phyloP scores from a whole-genome alignment of 2,888 invertebrate species.

The Neoscelio sp. region DNA sequence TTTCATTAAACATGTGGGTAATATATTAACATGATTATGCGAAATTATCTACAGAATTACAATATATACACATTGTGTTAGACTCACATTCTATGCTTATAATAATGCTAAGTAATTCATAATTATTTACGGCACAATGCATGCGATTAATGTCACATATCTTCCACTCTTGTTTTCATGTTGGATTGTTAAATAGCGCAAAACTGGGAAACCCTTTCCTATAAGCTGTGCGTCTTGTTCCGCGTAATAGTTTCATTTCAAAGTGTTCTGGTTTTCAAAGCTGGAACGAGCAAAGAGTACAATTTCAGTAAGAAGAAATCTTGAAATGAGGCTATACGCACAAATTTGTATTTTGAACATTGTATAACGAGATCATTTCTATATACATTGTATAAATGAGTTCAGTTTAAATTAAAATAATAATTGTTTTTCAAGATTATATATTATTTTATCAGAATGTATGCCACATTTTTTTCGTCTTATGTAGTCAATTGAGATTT shows the following conservation, averaged over 20 bases:
- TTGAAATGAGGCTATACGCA: constrained; percentile 62
- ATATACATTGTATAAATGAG: constrained; percentile 13
- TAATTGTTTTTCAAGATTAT: too few species aligned
- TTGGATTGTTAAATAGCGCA: constrained; percentile 76
- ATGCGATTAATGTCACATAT: constrained; percentile 61
- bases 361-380: constrained; percentile 29
- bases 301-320: constrained; percentile 64
- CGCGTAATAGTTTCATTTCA: constrained; percentile 66
- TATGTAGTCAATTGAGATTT: too few species aligned
- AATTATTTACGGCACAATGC: constrained; percentile 51
- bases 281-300: constrained; percentile 67
- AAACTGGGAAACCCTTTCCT: constrained; percentile 72
- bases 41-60: constrained; percentile 42
- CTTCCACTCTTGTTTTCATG: constrained; percentile 79
- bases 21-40: constrained; percentile 8
- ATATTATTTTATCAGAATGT: too few species aligned
- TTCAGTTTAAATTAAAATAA: not conserved
- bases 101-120: constrained; percentile 33
- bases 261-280: constrained; percentile 66
- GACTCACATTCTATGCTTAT: constrained; percentile 15
- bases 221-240: constrained; percentile 58
- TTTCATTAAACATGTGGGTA: constrained; percentile 19
- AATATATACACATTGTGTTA: constrained; percentile 15
- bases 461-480: too few species aligned
- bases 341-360: constrained; percentile 60